These are phyloP conservation scores for Bovichtus variegatus DNA, from an alignment of 2,797 vertebrate species.

Conservation along the genomic window DNA sequence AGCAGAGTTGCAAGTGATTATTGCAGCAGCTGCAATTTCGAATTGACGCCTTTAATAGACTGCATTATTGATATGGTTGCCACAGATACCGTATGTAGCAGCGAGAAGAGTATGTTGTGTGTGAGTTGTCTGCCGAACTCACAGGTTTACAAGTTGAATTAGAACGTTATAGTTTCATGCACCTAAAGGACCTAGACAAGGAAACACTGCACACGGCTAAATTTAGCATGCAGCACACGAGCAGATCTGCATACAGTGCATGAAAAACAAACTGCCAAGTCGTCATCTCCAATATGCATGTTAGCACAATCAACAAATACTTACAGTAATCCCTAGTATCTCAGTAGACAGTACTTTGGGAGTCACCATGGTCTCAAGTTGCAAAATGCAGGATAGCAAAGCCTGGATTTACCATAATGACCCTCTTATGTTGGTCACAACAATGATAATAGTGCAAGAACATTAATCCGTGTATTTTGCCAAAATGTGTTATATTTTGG, in stretches of 20 bases:
- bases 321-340: neutral
- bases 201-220: too few relatives aligned
- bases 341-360: neutral
- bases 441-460: too few relatives aligned
- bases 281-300: neutral
- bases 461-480: neutral
- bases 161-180: neutral
- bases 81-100: neutral
- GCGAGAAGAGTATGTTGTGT: neutral
- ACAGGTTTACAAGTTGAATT: neutral
- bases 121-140: neutral
- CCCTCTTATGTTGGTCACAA: too few relatives aligned
- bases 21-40: neutral
- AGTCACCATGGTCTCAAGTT: neutral
- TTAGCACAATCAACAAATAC: neutral
- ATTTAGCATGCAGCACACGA: too few relatives aligned
- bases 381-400: too few relatives aligned
- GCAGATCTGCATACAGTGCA: neutral
- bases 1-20: neutral
- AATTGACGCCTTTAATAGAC: neutral
- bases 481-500: too few relatives aligned
- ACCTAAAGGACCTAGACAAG: neutral
- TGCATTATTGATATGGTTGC: neutral
- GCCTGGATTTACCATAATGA: too few relatives aligned
- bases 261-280: neutral